Evolutionary conservation across 1,140 invertebrate species (phyloP).

Genomic region (Drosophila sp.): DNA sequence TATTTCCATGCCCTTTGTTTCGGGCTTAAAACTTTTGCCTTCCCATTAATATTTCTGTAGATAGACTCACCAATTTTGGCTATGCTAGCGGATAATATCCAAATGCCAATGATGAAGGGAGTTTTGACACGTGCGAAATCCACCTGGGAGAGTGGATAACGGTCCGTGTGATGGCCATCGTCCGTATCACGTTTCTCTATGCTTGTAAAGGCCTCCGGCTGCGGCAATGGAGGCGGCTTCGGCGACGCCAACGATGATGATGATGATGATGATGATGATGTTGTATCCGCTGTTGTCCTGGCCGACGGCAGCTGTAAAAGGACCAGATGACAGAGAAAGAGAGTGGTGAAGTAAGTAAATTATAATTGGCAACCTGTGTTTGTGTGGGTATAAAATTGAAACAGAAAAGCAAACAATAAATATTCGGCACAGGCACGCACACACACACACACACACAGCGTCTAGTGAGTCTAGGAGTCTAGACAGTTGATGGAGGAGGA

Average conservation of each 20-base stretch:
- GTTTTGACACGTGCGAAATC: slow-evolving; percentile 95
- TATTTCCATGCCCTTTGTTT: no score
- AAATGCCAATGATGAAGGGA: slow-evolving; percentile 96
- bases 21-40: no score
- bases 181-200: slow-evolving; percentile 34
- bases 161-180: slow-evolving; percentile 56
- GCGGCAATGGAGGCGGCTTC: background rate
- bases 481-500: background rate
- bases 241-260: background rate
- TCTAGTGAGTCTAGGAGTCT: slow-evolving; percentile 24
- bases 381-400: slow-evolving; percentile 26
- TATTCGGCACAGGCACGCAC: slow-evolving; percentile 28
- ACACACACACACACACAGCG: background rate
- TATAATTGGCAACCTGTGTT: slow-evolving; percentile 42
- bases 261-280: slow-evolving; percentile 11
- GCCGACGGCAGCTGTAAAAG: slow-evolving; percentile 37
- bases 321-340: slow-evolving; percentile 22
- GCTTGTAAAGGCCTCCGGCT: slow-evolving; percentile 12
- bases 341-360: slow-evolving; percentile 31
- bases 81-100: slow-evolving; percentile 96
- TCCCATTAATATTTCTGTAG: background rate
- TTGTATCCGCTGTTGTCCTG: slow-evolving; percentile 4
- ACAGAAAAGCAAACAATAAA: slow-evolving; percentile 39
- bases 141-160: slow-evolving; percentile 90
- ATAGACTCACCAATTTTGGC: slow-evolving; percentile 95